phyloP scores from a whole-genome alignment of 2,888 invertebrate genomes.

The Callimorpha dominula region DNA sequence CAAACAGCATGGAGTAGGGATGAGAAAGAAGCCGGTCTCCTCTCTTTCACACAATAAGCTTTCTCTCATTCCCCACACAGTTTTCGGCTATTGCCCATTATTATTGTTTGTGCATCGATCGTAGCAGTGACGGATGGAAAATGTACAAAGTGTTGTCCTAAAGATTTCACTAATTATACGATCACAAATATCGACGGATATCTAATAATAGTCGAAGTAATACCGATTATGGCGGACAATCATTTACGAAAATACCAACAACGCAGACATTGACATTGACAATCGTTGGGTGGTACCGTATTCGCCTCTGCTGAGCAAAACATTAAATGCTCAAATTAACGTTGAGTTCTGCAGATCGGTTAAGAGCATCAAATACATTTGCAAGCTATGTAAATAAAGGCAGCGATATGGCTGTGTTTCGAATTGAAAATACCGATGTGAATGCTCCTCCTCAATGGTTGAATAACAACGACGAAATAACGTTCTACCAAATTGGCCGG shows the following conservation, averaged over 20 bases:
- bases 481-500: slow-evolving; percentile 12
- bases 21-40: too few relatives aligned
- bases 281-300: slow-evolving; percentile 25
- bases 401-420: slow-evolving; percentile 15
- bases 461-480: slow-evolving; percentile 10
- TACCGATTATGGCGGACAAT: slow-evolving; percentile 11
- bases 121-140: too few relatives aligned
- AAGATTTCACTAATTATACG: too few relatives aligned
- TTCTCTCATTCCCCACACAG: too few relatives aligned
- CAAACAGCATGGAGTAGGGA: too few relatives aligned
- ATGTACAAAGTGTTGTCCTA: too few relatives aligned
- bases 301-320: slow-evolving; percentile 15
- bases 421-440: slow-evolving; percentile 1
- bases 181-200: too few relatives aligned
- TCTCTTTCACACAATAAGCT: too few relatives aligned
- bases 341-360: slow-evolving; percentile 28
- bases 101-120: too few relatives aligned
- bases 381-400: slow-evolving; percentile 16
- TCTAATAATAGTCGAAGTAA: slow-evolving; percentile 9
- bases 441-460: neutral
- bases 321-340: slow-evolving; percentile 23
- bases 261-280: too few relatives aligned
- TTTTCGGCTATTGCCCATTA: too few relatives aligned
- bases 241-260: too few relatives aligned
- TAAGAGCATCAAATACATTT: slow-evolving; percentile 23